A percentile compares a stretch with the other conserved stretches of the same genome.
phyloP scores from a whole-genome alignment of 2,113 vertebrate species.

The Poicephalus gulielmi region DNA sequence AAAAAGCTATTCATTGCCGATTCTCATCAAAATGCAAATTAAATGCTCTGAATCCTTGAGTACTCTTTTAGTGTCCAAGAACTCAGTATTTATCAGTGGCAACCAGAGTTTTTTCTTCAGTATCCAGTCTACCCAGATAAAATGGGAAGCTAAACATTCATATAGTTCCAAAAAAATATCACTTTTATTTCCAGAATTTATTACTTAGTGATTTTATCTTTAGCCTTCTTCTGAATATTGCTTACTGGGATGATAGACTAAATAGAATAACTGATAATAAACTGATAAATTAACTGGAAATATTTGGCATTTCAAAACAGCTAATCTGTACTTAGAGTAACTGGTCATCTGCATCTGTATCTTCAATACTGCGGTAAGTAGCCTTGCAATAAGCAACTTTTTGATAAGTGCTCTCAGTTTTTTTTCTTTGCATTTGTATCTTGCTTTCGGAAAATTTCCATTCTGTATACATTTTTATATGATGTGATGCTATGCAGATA shows the following conservation, averaged over 20 bases:
- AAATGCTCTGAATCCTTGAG: background rate
- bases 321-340: background rate
- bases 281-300: background rate
- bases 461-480: background rate
- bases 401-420: background rate
- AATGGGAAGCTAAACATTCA: background rate
- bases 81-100: background rate
- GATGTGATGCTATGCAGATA: background rate
- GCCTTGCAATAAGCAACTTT: background rate
- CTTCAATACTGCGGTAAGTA: background rate
- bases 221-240: background rate
- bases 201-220: background rate
- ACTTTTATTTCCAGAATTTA: background rate
- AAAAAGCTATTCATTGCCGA: background rate
- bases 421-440: background rate
- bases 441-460: background rate
- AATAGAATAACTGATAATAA: background rate
- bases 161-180: background rate
- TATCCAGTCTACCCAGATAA: background rate
- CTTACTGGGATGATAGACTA: background rate
- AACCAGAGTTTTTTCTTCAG: background rate
- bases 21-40: background rate
- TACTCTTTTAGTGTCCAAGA: background rate
- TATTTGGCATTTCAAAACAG: background rate
- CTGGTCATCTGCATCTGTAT: background rate